Conservation (phyloP, 2,113 vertebrate genomes). For the Tachysurus fulvidraco region DNA sequence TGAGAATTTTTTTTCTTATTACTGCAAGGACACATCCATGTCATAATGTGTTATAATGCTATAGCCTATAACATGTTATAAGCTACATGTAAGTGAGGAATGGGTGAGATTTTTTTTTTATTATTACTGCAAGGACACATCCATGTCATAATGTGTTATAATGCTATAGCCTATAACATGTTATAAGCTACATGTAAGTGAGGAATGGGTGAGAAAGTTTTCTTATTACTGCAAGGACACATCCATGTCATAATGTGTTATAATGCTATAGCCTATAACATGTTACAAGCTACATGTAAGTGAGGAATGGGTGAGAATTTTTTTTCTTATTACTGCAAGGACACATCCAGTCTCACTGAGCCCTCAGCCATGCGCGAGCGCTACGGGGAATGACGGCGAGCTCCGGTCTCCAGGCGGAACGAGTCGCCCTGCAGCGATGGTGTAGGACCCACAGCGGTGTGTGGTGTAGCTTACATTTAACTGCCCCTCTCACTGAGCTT, state of each 20-base stretch:
- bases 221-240: background rate
- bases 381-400: constrained; percentile 2
- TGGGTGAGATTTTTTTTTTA: too few relatives aligned
- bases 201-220: background rate
- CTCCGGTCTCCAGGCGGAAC: constrained; percentile 33
- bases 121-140: too few relatives aligned
- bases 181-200: background rate
- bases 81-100: too few relatives aligned
- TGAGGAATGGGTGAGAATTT: background rate
- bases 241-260: background rate
- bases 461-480: constrained; percentile 40
- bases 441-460: constrained; percentile 2
- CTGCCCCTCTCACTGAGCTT: constrained; percentile 38
- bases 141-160: background rate
- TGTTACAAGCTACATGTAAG: background rate
- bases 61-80: too few relatives aligned
- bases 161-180: background rate
- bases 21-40: too few relatives aligned
- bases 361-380: background rate
- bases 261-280: background rate
- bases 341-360: background rate
- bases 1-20: too few relatives aligned
- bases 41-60: too few relatives aligned
- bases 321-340: background rate
- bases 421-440: background rate